A percentile compares a stretch with the other conserved stretches of the same genome.
These are phyloP conservation scores for Garrulus glandarius DNA, from an alignment of 2,797 vertebrate genomes.

Conservation along the genomic window DNA sequence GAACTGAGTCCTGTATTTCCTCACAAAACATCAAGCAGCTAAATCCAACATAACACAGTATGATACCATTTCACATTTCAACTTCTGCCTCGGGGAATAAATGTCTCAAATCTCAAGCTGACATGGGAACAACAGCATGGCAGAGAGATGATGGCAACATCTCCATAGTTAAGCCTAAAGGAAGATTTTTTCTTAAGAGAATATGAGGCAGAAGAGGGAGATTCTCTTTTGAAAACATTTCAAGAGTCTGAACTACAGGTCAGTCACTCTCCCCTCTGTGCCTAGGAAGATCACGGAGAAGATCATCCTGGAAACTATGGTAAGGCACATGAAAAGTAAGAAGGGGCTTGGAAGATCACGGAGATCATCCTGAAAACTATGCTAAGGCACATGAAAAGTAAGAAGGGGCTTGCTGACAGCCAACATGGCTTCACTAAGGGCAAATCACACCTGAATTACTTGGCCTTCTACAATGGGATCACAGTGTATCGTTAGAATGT, in stretches of 20 bases:
- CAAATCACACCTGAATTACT: background rate
- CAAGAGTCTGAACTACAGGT: background rate
- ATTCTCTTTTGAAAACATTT: background rate
- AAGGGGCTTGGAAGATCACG: background rate
- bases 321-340: background rate
- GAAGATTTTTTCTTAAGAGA: background rate
- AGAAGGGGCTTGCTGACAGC: background rate
- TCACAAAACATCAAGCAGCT: background rate
- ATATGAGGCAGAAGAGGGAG: background rate
- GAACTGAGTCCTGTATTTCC: background rate
- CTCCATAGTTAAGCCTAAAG: background rate
- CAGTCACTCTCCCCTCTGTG: background rate
- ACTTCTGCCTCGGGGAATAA: background rate
- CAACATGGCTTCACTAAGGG: background rate
- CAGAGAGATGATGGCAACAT: background rate
- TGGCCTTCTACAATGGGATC: background rate
- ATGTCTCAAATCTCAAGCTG: background rate
- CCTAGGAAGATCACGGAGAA: background rate
- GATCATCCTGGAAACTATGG: background rate
- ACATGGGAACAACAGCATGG: background rate
- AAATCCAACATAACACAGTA: background rate
- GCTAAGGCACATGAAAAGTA: background rate
- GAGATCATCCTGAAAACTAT: background rate
- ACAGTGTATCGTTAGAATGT: accelerated
- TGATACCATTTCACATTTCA: background rate